Conservation (phyloP, 2,113 vertebrate genomes). For the Eretmochelys imbricata region DNA sequence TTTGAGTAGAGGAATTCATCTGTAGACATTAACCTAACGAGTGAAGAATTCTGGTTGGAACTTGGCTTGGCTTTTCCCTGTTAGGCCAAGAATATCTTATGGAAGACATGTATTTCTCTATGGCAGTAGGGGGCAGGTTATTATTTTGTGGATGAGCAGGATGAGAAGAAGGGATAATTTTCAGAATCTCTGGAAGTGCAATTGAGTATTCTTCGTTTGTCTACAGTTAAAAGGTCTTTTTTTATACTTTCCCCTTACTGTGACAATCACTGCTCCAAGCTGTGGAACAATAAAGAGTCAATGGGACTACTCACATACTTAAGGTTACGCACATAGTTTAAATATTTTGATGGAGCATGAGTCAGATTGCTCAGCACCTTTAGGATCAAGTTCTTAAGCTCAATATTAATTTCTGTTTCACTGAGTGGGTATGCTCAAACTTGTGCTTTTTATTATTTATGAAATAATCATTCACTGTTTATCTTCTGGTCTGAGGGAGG, state of each 20-base stretch:
- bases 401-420: not conserved
- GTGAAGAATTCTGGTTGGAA: not conserved
- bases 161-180: not conserved
- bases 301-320: not conserved
- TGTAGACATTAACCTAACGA: not conserved
- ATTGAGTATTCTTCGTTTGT: slow-evolving; percentile 20
- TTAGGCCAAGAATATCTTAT: not conserved
- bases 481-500: not conserved
- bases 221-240: not conserved
- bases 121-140: not conserved
- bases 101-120: not conserved
- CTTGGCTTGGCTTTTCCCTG: not conserved
- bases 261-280: not conserved
- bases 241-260: not conserved
- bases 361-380: not conserved
- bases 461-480: not conserved
- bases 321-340: not conserved
- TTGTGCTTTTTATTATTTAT: not conserved
- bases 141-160: not conserved
- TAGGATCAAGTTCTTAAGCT: not conserved
- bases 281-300: not conserved
- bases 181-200: slow-evolving; percentile 10
- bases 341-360: not conserved
- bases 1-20: not conserved
- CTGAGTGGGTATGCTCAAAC: not conserved